Evolutionary conservation across 2,113 vertebrate species (phyloP).

Genomic region (Mustelus asterias): DNA sequence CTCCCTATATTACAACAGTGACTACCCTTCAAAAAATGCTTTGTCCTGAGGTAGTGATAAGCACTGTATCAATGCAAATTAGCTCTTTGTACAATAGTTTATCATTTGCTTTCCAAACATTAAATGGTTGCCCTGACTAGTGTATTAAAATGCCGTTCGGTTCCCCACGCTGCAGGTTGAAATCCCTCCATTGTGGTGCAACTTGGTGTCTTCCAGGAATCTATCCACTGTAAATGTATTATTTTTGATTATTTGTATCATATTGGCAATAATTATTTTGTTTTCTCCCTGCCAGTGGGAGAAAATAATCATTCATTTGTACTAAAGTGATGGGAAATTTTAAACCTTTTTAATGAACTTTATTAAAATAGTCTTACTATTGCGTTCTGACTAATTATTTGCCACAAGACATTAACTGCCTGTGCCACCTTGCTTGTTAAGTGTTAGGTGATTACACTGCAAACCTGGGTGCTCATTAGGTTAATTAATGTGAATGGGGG

Average conservation of each 20-base stretch:
- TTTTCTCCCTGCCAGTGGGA: background rate
- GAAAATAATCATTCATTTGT: background rate
- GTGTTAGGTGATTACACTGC: background rate
- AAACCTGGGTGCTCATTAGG: background rate
- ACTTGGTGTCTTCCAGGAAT: conserved; percentile 13
- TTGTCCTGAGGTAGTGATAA: background rate
- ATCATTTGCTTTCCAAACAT: background rate
- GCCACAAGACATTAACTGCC: background rate
- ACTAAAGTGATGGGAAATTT: conserved; percentile 21
- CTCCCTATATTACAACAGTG: background rate
- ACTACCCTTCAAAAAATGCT: background rate
- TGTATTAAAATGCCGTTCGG: background rate
- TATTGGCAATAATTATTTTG: conserved; percentile 1
- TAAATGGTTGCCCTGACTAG: background rate
- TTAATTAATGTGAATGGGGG: background rate
- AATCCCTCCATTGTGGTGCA: background rate
- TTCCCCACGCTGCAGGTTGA: background rate
- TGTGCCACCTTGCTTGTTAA: background rate
- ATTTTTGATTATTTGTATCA: conserved; percentile 24
- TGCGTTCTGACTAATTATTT: conserved; percentile 2
- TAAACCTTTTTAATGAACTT: background rate
- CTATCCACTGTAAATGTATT: conserved; percentile 9
- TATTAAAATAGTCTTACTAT: conserved; percentile 5
- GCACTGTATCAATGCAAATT: background rate
- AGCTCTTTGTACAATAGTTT: background rate